A percentile compares a stretch with the other conserved stretches of the same genome.
Evolutionary conservation across 2,113 vertebrate genomes (phyloP).

Genomic region (Entosphenus tridentatus): DNA sequence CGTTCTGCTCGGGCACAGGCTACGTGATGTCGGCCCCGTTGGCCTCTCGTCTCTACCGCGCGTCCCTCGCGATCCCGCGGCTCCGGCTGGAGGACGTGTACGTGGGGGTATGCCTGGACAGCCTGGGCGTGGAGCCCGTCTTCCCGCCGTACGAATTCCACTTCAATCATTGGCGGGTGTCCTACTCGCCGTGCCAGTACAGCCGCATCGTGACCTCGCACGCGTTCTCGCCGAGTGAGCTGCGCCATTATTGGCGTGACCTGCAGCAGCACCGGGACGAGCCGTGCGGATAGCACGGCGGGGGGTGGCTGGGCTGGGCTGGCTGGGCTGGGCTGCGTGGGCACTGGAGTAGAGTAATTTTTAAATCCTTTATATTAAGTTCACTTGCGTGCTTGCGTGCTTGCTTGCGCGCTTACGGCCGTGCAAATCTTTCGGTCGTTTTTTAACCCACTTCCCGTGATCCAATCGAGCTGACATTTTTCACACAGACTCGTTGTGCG

Average conservation of each 20-base stretch:
- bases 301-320: no score
- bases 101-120: constrained; percentile 27
- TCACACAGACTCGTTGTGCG: no score
- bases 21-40: constrained; percentile 93
- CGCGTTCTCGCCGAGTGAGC: constrained; percentile 93
- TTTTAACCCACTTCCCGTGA: no score
- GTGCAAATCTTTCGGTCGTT: no score
- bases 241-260: constrained; percentile 17
- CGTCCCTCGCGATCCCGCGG: constrained; percentile 77
- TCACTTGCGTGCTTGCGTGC: no score
- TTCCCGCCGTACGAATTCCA: background rate
- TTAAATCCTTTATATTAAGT: no score
- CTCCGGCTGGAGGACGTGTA: constrained; percentile 94
- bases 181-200: constrained; percentile 86
- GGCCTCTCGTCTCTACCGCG: constrained; percentile 73
- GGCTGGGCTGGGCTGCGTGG: no score
- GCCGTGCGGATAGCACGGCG: no score
- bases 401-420: no score
- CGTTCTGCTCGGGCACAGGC: constrained; percentile 91
- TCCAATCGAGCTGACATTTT: no score
- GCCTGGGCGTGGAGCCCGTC: background rate
- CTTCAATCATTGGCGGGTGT: constrained; percentile 99
- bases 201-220: constrained; percentile 84
- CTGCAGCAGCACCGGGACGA: background rate
- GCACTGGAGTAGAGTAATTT: no score